Conservation (phyloP, 2,888 invertebrate genomes). For the Macrosoma leucophasiata region DNA sequence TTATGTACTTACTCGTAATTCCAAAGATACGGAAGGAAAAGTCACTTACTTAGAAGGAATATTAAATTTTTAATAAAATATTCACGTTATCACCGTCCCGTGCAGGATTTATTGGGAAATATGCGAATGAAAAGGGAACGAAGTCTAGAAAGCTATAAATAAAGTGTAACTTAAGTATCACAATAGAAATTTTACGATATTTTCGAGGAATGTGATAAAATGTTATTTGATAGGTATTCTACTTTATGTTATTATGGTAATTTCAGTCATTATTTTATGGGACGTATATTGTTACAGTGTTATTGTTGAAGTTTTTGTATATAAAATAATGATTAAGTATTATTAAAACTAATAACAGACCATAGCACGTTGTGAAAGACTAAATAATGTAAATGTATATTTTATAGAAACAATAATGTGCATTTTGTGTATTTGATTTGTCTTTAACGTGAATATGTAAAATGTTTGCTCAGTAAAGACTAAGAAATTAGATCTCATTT, state of each 20-base stretch:
- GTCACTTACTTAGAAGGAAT: too few species aligned
- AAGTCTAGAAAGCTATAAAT: too few species aligned
- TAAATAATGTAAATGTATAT: conserved; percentile 23
- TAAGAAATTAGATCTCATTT: too few species aligned
- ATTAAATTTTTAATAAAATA: too few species aligned
- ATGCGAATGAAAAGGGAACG: too few species aligned
- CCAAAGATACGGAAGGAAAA: too few species aligned
- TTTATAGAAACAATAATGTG: conserved; percentile 25
- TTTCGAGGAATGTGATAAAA: conserved; percentile 23
- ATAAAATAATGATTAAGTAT: conserved; percentile 39
- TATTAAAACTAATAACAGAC: conserved; percentile 30
- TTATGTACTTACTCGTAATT: too few species aligned
- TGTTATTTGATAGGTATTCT: conserved; percentile 16
- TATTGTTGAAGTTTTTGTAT: conserved; percentile 49
- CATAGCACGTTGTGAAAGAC: conserved; percentile 29
- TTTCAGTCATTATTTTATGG: conserved; percentile 59
- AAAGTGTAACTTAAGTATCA: too few species aligned
- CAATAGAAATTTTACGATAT: conserved; percentile 40
- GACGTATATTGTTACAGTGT: conserved; percentile 30
- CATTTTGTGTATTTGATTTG: conserved; percentile 6
- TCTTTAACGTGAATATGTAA: too few species aligned
- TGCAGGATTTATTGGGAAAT: too few species aligned
- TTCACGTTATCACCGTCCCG: too few species aligned
- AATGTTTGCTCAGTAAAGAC: too few species aligned
- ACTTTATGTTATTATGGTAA: conserved; percentile 24